Evolutionary conservation across 2,888 invertebrate genomes (phyloP).

Genomic region (Mantis religiosa): DNA sequence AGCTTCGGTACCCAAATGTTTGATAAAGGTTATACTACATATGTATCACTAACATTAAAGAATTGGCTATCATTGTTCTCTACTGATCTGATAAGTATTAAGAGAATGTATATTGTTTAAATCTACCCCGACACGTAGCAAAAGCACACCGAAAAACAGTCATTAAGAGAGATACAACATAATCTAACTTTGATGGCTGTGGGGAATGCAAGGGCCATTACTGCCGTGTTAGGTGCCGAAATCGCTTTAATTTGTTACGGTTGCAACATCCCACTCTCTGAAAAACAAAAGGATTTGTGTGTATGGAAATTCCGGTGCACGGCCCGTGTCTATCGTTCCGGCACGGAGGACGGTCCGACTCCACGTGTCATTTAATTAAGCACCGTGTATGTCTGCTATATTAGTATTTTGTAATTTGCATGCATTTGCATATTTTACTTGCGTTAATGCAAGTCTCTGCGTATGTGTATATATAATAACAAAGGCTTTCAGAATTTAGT

Average conservation of each 20-base stretch:
- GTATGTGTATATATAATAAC: background rate
- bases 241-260: background rate
- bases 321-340: background rate
- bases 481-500: background rate
- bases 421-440: constrained; percentile 10
- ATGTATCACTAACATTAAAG: too few relatives aligned
- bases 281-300: background rate
- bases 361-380: background rate
- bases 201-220: background rate
- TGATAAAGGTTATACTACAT: too few relatives aligned
- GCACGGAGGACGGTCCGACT: background rate
- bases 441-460: background rate
- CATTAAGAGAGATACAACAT: background rate
- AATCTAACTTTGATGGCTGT: background rate
- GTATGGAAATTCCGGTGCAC: background rate
- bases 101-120: background rate
- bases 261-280: background rate
- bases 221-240: background rate
- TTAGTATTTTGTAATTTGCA: background rate
- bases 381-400: background rate
- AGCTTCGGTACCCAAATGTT: too few relatives aligned
- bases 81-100: background rate
- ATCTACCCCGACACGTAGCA: background rate
- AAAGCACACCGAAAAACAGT: background rate
- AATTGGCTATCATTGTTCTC: too few relatives aligned